A percentile compares a stretch with the other conserved stretches of the same genome.
Conservation (phyloP, 2,113 vertebrate genomes). For the Carassius auratus region DNA sequence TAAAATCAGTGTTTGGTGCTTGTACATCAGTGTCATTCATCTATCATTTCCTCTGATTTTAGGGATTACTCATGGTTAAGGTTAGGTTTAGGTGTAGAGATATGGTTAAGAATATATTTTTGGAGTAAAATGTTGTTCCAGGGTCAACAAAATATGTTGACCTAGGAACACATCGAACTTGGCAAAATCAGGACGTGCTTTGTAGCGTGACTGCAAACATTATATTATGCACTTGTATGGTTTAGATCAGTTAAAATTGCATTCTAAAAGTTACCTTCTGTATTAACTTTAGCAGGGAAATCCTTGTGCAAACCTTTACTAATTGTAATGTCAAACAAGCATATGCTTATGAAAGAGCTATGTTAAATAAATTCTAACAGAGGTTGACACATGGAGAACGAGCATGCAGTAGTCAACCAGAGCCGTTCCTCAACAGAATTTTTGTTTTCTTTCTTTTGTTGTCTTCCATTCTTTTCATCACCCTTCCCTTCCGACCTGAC, state of each 20-base stretch:
- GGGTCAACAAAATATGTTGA: no score
- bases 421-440: conserved; percentile 46
- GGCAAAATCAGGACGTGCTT: no score
- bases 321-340: background rate
- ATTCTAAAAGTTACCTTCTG: background rate
- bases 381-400: background rate
- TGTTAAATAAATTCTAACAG: background rate
- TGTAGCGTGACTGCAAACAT: background rate
- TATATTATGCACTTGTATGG: background rate
- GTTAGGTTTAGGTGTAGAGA: no score
- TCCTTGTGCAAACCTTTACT: background rate
- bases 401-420: conserved; percentile 12
- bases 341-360: background rate
- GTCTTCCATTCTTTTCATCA: conserved; percentile 46
- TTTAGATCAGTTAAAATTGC: background rate
- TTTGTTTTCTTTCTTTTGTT: conserved; percentile 36
- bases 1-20: no score
- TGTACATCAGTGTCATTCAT: no score
- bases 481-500: conserved; percentile 41
- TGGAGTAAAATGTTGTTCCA: no score
- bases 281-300: background rate
- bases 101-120: no score
- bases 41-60: no score
- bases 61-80: no score
- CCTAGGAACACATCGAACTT: no score